Percentiles rank a stretch among this genome's conserved stretches.
Evolutionary conservation across 1,140 invertebrate genomes (phyloP).

Genomic region (Bombus impatiens): DNA sequence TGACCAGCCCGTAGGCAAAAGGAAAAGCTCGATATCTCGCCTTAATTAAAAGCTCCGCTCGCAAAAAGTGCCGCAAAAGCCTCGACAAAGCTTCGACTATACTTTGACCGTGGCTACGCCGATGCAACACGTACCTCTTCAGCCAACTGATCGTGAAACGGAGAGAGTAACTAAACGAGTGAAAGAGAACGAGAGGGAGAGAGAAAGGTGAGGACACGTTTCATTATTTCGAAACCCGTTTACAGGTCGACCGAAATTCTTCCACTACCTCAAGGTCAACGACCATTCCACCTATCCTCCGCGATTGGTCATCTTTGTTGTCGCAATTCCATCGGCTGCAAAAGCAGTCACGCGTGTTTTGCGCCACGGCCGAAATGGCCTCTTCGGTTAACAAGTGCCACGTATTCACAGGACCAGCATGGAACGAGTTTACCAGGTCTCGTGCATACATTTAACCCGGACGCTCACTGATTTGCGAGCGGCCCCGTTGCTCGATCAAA

Average conservation of each 20-base stretch:
- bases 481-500: slow-evolving; percentile 4
- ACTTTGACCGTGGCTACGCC: slow-evolving; percentile 30
- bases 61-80: slow-evolving; percentile 38
- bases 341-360: slow-evolving; percentile 59
- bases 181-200: too few species aligned
- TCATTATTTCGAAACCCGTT: neutral
- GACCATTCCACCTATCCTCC: slow-evolving; percentile 40
- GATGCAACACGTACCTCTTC: slow-evolving; percentile 15
- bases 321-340: neutral
- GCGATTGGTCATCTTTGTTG: neutral
- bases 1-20: slow-evolving; percentile 12
- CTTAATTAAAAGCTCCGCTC: slow-evolving; percentile 44
- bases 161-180: neutral
- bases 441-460: slow-evolving; percentile 64
- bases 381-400: slow-evolving; percentile 60
- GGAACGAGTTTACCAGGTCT: slow-evolving; percentile 63
- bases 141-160: neutral
- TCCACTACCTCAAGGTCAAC: slow-evolving; percentile 54
- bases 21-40: slow-evolving; percentile 37
- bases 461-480: slow-evolving; percentile 51
- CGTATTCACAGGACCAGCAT: slow-evolving; percentile 36
- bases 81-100: slow-evolving; percentile 29
- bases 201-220: neutral
- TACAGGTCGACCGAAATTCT: slow-evolving; percentile 22
- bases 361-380: slow-evolving; percentile 46